Base-by-base conservation (phyloP, 2,888 invertebrate genomes). In the Bedellia somnulentella region DNA sequence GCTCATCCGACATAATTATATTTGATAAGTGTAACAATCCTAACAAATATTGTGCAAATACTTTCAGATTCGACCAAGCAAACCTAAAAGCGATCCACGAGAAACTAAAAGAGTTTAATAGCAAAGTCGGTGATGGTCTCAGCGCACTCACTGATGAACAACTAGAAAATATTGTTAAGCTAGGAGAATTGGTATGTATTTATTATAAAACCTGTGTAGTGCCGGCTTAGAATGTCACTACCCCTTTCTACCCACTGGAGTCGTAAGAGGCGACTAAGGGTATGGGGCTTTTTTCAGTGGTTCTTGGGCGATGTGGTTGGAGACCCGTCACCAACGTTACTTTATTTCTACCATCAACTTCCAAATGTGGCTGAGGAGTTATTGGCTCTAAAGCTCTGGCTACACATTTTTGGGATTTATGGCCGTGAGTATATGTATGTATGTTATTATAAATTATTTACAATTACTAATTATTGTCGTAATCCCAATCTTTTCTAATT, bases 81-180 rank as follows among this genome's bases (percentile, higher is more conserved):
- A 89, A 89, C 63, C 55, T 85, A 14, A 75, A 75, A 31, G 86
- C 87, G 24, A 87, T 93, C 43, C 66, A 86, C 36, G 85, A 86
- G 42, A 87, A 87, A 52, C 52, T 86, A 32, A 82, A 67, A 46
- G 89, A 91, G 52, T 87, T 91, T 42, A 90, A 89, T 50, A 64
- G 67, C 25, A 85, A 82, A 56, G 55, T 77, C 6, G 76, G 70
- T 1, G 78, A 79, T 32, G 77, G 67, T 5, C 43, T 62, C 8
- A 66, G 62, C 30, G 62, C 79, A 12, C 53, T 83, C 33, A 64
- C 80, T 0, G 80, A 80, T 1, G 64, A 68, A 8, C 64, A 82
- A 33, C 49, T 86, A 36, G 79, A 81, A 35, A 71, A 75, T 28
- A 75, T 89, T n/a, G 78, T 84, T 9, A 81, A 83, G 48, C 56